Base-by-base conservation (phyloP, 2,113 vertebrate genomes). In the Laticauda colubrina region DNA sequence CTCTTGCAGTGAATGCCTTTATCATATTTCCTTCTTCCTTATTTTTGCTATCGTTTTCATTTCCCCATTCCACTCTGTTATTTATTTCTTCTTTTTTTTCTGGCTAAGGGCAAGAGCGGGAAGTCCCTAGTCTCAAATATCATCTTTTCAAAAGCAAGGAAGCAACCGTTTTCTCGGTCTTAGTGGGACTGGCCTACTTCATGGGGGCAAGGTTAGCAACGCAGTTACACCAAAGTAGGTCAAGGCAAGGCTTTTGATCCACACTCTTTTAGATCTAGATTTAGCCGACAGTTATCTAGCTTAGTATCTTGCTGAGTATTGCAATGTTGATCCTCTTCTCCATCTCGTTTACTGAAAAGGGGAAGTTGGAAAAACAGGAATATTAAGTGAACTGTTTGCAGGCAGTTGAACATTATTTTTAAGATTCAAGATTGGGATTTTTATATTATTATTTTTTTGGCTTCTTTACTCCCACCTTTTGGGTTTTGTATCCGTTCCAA, bases 251-350 rank as follows among this genome's bases (percentile, higher is more conserved):
- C 15, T 8, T 18, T 39, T 39, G 15, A 81, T 81, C 69, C 11
- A 64, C 14, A 64, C 2, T 39, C 69, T 5, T 39, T 39, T 39
- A 34, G n/a, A 2, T 20, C 18, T 81, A 20, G 15, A 39, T 8
- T 81, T 39, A 20, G 34, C n/a, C 1, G 18, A 81, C 48, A 51
- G 48, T 51, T 51, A 1, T 51, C 7, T 51, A 1, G 48, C 48
- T 51, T 51, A 51, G 48, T 51, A 9, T 39, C n/a, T 20, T 9
- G 69, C 34, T 81, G 7, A 75, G 69, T 18, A 8, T 75, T 75
- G 15, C 0, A 0, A 1, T 18, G n/a, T 8, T 15, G 0, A 3
- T 7, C 5, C n/a, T 18, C 14, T 75, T 20, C 9, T 90, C 29
- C 48, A 2, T 34, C 51, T 85, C 12, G 15, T 55, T 39, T 43